phyloP scores from a whole-genome alignment of 37 sponge, comb jelly and placozoan genomes.

The Beroe forskalii region DNA sequence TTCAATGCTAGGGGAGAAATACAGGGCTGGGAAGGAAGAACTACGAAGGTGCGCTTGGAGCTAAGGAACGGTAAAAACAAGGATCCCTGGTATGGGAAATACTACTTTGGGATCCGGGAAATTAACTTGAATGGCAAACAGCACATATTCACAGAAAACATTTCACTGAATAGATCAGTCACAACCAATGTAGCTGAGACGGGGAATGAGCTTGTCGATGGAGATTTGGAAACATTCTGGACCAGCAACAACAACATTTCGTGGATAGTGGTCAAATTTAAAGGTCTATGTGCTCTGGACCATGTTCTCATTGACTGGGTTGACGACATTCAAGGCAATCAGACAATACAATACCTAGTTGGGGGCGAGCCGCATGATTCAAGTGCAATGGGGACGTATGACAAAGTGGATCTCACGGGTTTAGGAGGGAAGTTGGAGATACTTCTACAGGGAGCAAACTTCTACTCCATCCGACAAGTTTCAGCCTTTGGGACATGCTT shows the following conservation, averaged over 20 bases:
- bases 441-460: not conserved
- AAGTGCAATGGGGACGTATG: not conserved
- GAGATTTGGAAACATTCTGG: not conserved
- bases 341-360: conserved; percentile 1
- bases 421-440: not conserved
- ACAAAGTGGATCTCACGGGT: not conserved
- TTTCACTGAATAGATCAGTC: not conserved
- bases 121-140: not conserved
- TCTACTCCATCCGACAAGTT: conserved; percentile 2
- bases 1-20: not conserved
- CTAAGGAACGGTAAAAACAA: not conserved
- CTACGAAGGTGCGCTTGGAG: not conserved
- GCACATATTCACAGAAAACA: not conserved
- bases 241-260: not conserved
- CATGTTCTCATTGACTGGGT: conserved; percentile 24
- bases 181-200: not conserved
- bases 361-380: not conserved
- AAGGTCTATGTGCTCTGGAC: not conserved
- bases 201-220: not conserved
- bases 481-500: conserved; percentile 3
- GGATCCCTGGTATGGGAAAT: not conserved
- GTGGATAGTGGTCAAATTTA: not conserved
- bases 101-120: not conserved
- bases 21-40: not conserved
- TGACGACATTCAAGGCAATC: not conserved